Base-by-base conservation (phyloP, 2,797 vertebrate species). In the Diceros bicornis region DNA sequence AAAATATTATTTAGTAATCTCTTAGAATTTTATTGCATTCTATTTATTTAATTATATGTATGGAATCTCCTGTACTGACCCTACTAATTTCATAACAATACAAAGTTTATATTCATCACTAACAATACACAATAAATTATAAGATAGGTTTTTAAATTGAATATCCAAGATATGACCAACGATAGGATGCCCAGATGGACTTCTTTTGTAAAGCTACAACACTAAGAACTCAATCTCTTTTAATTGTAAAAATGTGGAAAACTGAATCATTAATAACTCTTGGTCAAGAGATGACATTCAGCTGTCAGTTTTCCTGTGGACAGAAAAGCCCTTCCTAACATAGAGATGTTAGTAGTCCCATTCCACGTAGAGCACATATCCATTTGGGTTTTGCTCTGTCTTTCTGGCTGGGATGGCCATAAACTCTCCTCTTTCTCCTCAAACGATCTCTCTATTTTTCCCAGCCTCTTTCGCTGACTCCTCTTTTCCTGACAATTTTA, bases 101-200 rank as follows among this genome's bases (percentile, higher is more conserved):
- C 13, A 89, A 66, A 96, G 52, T 91, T 95, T 81, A 79, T 4
- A 75, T 20, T 88, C 50, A 68, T 59, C 50, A 88, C 20, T 87
- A 96, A 81, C 4, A 74, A 89, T 72, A 74, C 1, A 91, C 2
- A 91, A 85, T 79, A 61, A 84, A 62, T 66, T 82, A 71, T 87
- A 86, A 96, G 50, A 78, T 18, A 44, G 34, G 27, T 32, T 93
- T 97, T 94, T 83, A 79, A 96, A 91, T 11, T 59, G n/a, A 90
- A 84, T 91, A 86, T 89, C 14, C 25, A 94, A 93, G 52, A 92
- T 44, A 74, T 17, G 3, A 55, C 18, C 55, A 86, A 25, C 34
- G 34, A 89, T 10, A 13, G 6, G 32, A 96, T 25, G 12, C 14
- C 20, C 62, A 87, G 2, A 69, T 37, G 25, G 61, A 88, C 20